A percentile compares a stretch with the other conserved stretches of the same genome.
These are phyloP conservation scores for Pseudochirops corinnae DNA, from an alignment of 2,797 vertebrate genomes.

Conservation along the genomic window DNA sequence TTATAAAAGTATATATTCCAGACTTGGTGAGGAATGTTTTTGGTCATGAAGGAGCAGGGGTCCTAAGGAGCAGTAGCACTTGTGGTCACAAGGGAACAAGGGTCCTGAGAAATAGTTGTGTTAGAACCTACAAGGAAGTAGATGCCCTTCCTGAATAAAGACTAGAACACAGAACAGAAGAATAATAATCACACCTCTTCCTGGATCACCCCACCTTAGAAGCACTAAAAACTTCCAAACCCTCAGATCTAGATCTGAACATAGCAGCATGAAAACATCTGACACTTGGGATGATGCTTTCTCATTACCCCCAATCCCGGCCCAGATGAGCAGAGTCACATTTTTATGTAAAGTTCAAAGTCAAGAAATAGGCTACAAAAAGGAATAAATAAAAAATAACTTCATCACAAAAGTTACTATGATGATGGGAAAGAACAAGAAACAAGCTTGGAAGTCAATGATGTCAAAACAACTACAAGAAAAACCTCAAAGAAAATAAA, in stretches of 20 bases:
- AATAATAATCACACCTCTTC: not conserved
- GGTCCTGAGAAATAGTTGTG: too few species aligned
- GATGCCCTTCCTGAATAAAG: not conserved
- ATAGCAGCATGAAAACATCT: not conserved
- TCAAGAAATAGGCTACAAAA: too few species aligned
- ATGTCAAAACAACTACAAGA: not conserved
- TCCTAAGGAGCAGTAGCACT: too few species aligned
- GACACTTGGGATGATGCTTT: not conserved
- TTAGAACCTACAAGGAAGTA: too few species aligned
- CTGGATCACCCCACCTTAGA: not conserved
- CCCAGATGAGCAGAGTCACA: too few species aligned
- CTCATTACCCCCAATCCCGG: too few species aligned
- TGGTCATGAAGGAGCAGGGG: not conserved
- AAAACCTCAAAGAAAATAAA: not conserved
- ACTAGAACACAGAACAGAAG: not conserved
- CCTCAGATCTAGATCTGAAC: not conserved
- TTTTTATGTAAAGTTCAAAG: too few species aligned
- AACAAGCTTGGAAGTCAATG: not conserved
- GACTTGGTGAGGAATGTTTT: not conserved
- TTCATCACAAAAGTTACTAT: not conserved
- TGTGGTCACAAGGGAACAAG: too few species aligned
- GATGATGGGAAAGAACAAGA: not conserved
- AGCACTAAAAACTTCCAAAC: not conserved
- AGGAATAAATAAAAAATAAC: not conserved
- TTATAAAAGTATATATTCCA: not conserved